Evolutionary conservation across 2,888 invertebrate genomes (phyloP).

Genomic region (Periphyllus acericola): DNA sequence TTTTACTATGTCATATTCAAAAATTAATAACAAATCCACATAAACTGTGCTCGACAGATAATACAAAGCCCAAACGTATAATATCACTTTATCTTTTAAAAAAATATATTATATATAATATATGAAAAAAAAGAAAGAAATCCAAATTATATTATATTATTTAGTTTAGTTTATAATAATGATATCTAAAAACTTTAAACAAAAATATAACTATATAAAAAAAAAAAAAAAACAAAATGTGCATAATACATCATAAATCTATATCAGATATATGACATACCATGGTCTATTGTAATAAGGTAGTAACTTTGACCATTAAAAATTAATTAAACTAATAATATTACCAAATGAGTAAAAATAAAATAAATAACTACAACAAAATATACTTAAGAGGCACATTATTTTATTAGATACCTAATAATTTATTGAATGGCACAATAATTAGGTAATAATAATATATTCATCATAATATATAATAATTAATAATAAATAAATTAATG

Average conservation of each 20-base stretch:
- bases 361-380: constrained; percentile 57
- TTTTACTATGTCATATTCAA: constrained; percentile 25
- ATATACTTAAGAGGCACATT: constrained; percentile 51
- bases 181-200: constrained; percentile 58
- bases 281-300: constrained; percentile 44
- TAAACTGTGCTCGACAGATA: constrained; percentile 12
- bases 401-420: constrained; percentile 49
- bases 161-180: constrained; percentile 47
- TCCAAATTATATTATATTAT: constrained; percentile 32
- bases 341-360: constrained; percentile 53
- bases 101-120: not conserved
- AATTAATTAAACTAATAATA: constrained; percentile 54
- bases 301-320: constrained; percentile 62
- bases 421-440: constrained; percentile 59
- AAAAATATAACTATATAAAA: constrained; percentile 47
- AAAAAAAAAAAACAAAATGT: constrained; percentile 33
- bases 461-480: constrained; percentile 41
- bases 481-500: constrained; percentile 54
- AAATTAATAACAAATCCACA: constrained; percentile 23
- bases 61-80: constrained; percentile 16
- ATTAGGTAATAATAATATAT: constrained; percentile 50
- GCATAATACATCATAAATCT: constrained; percentile 25
- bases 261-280: constrained; percentile 16
- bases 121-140: constrained; percentile 16
- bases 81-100: constrained; percentile 19